Conservation (phyloP, 2,797 vertebrate genomes). For the Trachurus trachurus region DNA sequence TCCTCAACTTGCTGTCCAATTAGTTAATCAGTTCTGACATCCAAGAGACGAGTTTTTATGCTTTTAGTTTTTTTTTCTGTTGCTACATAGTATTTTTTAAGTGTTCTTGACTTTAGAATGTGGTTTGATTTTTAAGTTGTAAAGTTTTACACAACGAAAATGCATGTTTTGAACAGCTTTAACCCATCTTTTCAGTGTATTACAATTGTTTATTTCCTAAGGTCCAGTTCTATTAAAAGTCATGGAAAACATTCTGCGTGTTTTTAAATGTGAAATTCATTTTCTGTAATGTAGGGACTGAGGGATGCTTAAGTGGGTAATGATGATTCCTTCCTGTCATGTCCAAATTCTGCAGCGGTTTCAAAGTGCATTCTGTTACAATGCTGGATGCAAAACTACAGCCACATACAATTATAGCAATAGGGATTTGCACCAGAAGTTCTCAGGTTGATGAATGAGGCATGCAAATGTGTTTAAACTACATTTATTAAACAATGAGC, state of each 20-base stretch:
- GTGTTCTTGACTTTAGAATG: conserved; percentile 2
- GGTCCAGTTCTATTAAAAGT: conserved; percentile 52
- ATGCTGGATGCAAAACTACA: not conserved
- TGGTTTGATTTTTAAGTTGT: not conserved
- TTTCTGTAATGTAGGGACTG: not conserved
- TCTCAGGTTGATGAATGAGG: not conserved
- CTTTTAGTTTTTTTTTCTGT: not conserved
- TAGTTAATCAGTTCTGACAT: not conserved
- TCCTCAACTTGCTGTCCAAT: conserved; percentile 5
- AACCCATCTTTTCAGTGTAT: conserved; percentile 6
- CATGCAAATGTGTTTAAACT: not conserved
- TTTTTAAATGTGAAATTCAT: not conserved
- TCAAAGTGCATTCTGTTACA: not conserved
- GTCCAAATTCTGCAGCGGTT: not conserved
- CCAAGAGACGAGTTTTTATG: conserved; percentile 10
- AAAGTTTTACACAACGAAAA: conserved; percentile 18
- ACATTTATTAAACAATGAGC: conserved; percentile 25
- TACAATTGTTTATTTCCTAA: conserved; percentile 12
- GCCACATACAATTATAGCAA: rapidly evolving
- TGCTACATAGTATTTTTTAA: conserved; percentile 4
- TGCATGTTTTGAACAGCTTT: conserved; percentile 27
- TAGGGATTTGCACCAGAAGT: not conserved
- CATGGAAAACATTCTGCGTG: not conserved
- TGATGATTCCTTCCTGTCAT: not conserved
- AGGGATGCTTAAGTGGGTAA: not conserved